Conservation (phyloP, 2,113 vertebrate species). For the Ariopsis seemanni region DNA sequence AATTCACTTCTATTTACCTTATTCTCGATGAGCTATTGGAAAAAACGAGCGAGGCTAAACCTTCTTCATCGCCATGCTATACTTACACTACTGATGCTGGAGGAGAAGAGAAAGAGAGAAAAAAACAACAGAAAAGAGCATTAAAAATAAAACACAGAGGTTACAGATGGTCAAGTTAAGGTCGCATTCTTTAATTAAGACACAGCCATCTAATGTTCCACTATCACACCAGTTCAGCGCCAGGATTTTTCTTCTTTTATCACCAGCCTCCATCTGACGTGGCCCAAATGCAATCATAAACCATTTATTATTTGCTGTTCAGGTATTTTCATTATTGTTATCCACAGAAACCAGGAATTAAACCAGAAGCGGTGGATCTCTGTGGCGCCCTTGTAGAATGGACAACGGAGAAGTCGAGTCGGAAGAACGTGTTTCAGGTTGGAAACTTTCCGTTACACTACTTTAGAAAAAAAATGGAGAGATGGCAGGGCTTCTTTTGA, state of each 20-base stretch:
- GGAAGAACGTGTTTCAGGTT: conserved; percentile 87
- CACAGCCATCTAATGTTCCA: not conserved
- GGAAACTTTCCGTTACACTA: conserved; percentile 42
- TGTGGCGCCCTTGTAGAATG: conserved; percentile 81
- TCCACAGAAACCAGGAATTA: conserved; percentile 77
- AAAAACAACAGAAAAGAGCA: not conserved
- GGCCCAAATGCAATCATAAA: not conserved
- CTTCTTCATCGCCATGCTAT: not conserved
- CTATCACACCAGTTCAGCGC: not conserved
- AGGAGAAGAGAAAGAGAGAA: not conserved
- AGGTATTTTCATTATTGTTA: not conserved
- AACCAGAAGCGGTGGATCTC: conserved; percentile 80
- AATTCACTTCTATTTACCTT: not conserved
- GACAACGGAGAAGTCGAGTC: conserved; percentile 85
- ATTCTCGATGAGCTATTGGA: not conserved
- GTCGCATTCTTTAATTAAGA: not conserved
- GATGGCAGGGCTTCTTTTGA: not conserved
- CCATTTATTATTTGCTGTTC: not conserved
- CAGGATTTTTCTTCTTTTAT: conserved; percentile 12
- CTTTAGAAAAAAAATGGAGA: not conserved
- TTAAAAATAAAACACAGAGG: not conserved
- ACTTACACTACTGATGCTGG: not conserved
- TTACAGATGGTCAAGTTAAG: not conserved
- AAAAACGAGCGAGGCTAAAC: not conserved
- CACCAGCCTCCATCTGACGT: not conserved